Base-by-base conservation (phyloP, 37 sponge, comb jelly and placozoan species). In the Axinella damicornis region DNA sequence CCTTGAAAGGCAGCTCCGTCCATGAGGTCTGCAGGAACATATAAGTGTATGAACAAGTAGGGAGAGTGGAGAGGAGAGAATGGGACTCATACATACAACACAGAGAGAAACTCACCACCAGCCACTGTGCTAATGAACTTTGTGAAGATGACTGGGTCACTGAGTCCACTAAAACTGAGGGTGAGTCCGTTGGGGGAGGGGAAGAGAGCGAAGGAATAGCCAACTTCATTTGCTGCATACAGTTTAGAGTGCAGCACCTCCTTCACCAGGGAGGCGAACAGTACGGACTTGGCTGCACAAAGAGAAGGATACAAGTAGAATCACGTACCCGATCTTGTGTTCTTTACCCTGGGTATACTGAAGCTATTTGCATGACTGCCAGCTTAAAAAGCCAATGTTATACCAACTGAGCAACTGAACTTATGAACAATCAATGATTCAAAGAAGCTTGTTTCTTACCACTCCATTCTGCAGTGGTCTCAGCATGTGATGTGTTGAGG, bases 141-240 rank as follows among this genome's bases (percentile, higher is more conserved):
- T 57, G 0, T 62, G n/a, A 83, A 53, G 33, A 83, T 74, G 1
- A 59, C 64, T 15, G n/a, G 32, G 62, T 95, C 92, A 83, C 92
- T 91, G 89, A 80, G 92, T 33, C 92, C 92, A 22, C 39, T 41
- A 25, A 95, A 80, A 28, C 69, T 53, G 53, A 95, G 40, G 0
- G 21, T 2, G n/a, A 95, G 30, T 15, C 95, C 95, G 2, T 21
- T 30, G 19, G 82, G 64, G 14, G 79, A 57, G 53, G 71, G 15
- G 0, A 31, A 28, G 53, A 95, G 27, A 5, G 54, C 16, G 35
- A 54, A 36, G 37, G 63, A 35, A 77, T 86, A 91, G 32, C 73
- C 82, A 12, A 81, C 78, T 53, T 70, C 65, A 30, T 59, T 57
- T 18, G 91, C 89, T 25, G 69, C 63, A 40, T 91, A 88, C 19